These are phyloP conservation scores for Microplitis mediator DNA, from an alignment of 1,140 invertebrate genomes.

Conservation along the genomic window DNA sequence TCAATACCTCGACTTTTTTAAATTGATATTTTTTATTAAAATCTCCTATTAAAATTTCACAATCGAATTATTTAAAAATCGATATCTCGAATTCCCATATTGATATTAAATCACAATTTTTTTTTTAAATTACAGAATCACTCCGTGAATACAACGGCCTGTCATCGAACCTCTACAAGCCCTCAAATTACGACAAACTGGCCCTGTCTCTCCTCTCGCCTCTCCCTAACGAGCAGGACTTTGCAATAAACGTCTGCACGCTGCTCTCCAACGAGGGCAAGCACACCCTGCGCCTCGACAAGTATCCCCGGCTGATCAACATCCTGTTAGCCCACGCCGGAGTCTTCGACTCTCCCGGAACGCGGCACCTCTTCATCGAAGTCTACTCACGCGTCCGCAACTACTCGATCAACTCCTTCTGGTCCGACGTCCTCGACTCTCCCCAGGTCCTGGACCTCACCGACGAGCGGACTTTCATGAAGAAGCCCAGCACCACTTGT, in stretches of 20 bases:
- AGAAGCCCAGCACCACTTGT: constrained; percentile 42
- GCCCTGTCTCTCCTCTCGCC: constrained; percentile 89
- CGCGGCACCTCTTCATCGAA: constrained; percentile 75
- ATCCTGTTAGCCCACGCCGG: constrained; percentile 92
- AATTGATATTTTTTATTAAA: too few species aligned
- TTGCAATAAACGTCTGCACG: constrained; percentile 96
- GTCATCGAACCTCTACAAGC: constrained; percentile 73
- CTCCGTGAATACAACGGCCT: constrained; percentile 71
- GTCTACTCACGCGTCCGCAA: constrained; percentile 74
- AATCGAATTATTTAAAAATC: too few species aligned
- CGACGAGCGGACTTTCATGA: constrained; percentile 69
- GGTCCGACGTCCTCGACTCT: constrained; percentile 71
- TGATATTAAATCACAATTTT: background rate
- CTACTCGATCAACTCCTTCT: constrained; percentile 77
- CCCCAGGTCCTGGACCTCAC: constrained; percentile 73
- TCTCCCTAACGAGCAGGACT: constrained; percentile 97
- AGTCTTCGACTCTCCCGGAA: constrained; percentile 77
- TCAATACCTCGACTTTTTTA: too few species aligned
- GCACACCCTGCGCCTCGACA: constrained; percentile 82
- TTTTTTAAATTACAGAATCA: constrained; percentile 65
- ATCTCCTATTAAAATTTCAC: too few species aligned
- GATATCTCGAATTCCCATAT: too few species aligned
- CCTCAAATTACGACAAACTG: constrained; percentile 86
- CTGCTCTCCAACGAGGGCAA: constrained; percentile 92
- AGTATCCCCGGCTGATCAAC: constrained; percentile 84